Evolutionary conservation across 1,140 invertebrate species (phyloP).

Genomic region (Stegodyphus dumicola): DNA sequence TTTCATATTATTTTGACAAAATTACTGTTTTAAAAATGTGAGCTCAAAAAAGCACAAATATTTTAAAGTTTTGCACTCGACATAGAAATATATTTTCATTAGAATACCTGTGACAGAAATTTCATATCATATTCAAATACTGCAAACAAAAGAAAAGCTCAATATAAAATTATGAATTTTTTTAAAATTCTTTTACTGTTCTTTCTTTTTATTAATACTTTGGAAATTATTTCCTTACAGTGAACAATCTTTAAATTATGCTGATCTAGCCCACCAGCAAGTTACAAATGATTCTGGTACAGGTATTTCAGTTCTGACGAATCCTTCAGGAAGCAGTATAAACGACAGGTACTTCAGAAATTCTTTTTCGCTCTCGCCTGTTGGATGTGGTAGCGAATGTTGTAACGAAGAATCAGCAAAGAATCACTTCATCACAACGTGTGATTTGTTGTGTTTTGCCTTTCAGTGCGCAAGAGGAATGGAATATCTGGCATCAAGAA

Average conservation of each 20-base stretch:
- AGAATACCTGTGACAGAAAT: no score
- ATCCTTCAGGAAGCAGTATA: neutral
- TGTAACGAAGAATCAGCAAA: constrained; percentile 17
- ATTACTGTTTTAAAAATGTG: no score
- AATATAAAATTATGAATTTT: neutral
- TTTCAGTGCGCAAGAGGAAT: constrained; percentile 66
- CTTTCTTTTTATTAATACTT: neutral
- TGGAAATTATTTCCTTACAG: constrained; percentile 2
- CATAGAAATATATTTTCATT: no score
- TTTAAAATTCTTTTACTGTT: neutral
- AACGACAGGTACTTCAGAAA: constrained; percentile 23
- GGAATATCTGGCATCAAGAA: constrained; percentile 65
- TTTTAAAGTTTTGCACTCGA: no score
- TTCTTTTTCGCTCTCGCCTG: neutral
- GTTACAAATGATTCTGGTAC: constrained; percentile 29
- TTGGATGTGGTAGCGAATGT: neutral
- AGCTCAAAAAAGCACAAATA: no score
- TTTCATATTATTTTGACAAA: no score
- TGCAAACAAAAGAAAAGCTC: neutral
- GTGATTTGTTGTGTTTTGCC: constrained; percentile 64
- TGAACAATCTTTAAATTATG: constrained; percentile 38
- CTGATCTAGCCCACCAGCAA: constrained; percentile 29
- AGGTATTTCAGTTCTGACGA: constrained; percentile 28
- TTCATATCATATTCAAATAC: neutral
- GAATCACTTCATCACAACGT: constrained; percentile 57